phyloP scores from a whole-genome alignment of 1,140 invertebrate genomes.

The Bombus difficillimus region DNA sequence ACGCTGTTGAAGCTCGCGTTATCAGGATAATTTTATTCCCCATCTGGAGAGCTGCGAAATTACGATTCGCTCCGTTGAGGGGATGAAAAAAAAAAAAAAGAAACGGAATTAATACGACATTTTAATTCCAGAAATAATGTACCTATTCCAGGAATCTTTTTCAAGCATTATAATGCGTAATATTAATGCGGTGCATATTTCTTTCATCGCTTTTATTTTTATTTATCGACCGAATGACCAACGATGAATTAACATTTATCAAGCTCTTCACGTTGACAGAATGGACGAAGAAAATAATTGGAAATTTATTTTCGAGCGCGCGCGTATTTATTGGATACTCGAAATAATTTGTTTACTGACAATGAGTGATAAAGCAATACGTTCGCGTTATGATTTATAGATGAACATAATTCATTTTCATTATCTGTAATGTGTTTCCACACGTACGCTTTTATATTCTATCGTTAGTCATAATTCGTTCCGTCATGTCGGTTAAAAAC shows the following conservation, averaged over 20 bases:
- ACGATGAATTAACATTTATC: slow-evolving; percentile 26
- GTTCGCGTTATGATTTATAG: slow-evolving; percentile 34
- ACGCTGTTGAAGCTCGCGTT: not conserved
- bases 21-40: slow-evolving; percentile 27
- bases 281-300: slow-evolving; percentile 33
- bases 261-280: not conserved
- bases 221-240: not conserved
- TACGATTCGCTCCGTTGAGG: not conserved
- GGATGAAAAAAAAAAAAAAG: not conserved
- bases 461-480: slow-evolving; percentile 9
- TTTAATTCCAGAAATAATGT: slow-evolving; percentile 18
- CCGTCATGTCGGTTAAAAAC: not conserved
- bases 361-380: slow-evolving; percentile 22
- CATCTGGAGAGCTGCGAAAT: not conserved
- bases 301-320: slow-evolving; percentile 26
- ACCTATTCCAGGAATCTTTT: not conserved
- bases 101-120: not conserved
- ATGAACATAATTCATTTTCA: slow-evolving; percentile 22
- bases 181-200: not conserved
- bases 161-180: not conserved
- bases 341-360: slow-evolving; percentile 19
- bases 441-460: not conserved
- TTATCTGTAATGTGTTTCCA: slow-evolving; percentile 8
- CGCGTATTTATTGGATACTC: slow-evolving; percentile 29
- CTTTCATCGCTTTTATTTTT: slow-evolving; percentile 5